Evolutionary conservation across 2,797 vertebrate genomes (phyloP).

Genomic region (Threskiornis aethiopicus): DNA sequence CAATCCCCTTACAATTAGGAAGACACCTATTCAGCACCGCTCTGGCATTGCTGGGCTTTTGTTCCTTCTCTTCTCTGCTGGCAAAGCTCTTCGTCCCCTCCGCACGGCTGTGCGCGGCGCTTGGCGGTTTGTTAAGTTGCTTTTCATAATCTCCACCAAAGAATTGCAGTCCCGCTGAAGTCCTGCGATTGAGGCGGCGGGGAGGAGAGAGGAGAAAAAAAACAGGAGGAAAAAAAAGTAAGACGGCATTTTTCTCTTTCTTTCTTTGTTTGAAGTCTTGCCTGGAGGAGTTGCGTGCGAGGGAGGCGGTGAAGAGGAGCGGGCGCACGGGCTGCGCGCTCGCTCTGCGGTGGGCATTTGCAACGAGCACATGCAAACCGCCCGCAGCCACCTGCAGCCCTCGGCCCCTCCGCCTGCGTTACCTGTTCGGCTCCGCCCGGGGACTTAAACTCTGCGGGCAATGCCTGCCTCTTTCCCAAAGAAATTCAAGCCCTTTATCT

Average conservation of each 20-base stretch:
- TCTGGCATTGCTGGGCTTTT: conserved; percentile 72
- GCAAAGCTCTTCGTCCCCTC: conserved; percentile 43
- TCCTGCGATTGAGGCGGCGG: conserved; percentile 7
- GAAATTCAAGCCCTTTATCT: not conserved
- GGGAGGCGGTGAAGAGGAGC: not conserved
- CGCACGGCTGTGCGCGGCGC: not conserved
- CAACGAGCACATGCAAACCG: not conserved
- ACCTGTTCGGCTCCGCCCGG: not conserved
- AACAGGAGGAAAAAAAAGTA: conserved; percentile 60
- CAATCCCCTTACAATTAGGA: conserved; percentile 67
- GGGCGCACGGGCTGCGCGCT: not conserved
- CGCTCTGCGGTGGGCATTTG: not conserved
- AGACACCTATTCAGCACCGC: conserved; percentile 72
- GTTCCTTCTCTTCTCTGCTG: conserved; percentile 58
- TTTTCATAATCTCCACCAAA: not conserved
- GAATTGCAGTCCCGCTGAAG: conserved; percentile 23
- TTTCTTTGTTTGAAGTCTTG: conserved; percentile 75
- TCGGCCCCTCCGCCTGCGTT: accelerated
- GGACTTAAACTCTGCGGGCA: not conserved
- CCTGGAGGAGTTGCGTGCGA: conserved; percentile 47
- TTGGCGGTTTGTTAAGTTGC: conserved; percentile 44
- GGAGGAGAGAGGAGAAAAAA: not conserved
- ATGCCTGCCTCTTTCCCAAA: not conserved
- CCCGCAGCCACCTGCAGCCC: not conserved
- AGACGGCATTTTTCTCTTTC: conserved; percentile 50